These are phyloP conservation scores for Sclerurus mexicanus DNA, from an alignment of 2,113 vertebrate species.

Conservation along the genomic window DNA sequence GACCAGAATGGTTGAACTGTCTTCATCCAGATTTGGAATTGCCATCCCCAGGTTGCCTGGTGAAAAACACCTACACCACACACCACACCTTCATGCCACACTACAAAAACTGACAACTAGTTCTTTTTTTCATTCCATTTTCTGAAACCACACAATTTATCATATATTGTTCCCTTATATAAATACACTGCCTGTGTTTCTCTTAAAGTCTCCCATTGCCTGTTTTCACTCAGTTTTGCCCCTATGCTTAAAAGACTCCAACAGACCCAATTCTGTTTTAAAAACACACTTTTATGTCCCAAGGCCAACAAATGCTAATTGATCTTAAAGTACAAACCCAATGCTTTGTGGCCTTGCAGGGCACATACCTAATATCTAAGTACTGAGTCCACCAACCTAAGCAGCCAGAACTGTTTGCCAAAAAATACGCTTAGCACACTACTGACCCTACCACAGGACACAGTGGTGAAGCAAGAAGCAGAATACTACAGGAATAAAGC, in stretches of 20 bases:
- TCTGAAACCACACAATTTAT: background rate
- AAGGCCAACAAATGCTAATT: background rate
- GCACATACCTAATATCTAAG: background rate
- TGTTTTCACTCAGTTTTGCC: background rate
- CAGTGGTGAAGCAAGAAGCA: background rate
- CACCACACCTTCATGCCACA: background rate
- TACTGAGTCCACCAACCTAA: background rate
- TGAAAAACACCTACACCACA: background rate
- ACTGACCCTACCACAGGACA: background rate
- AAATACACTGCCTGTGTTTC: background rate
- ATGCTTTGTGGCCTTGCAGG: background rate
- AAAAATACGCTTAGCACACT: accelerated
- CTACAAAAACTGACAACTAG: background rate
- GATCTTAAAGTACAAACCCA: background rate
- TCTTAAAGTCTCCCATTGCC: background rate
- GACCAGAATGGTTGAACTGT: background rate
- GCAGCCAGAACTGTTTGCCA: background rate
- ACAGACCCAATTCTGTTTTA: background rate
- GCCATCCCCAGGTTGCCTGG: background rate
- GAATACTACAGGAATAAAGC: background rate
- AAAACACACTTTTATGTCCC: background rate
- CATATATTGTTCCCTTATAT: background rate
- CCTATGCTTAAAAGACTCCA: background rate
- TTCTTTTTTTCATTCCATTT: background rate
- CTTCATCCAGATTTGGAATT: background rate